These are phyloP conservation scores for Aethes cnicana DNA, from an alignment of 2,888 invertebrate genomes.

Conservation along the genomic window DNA sequence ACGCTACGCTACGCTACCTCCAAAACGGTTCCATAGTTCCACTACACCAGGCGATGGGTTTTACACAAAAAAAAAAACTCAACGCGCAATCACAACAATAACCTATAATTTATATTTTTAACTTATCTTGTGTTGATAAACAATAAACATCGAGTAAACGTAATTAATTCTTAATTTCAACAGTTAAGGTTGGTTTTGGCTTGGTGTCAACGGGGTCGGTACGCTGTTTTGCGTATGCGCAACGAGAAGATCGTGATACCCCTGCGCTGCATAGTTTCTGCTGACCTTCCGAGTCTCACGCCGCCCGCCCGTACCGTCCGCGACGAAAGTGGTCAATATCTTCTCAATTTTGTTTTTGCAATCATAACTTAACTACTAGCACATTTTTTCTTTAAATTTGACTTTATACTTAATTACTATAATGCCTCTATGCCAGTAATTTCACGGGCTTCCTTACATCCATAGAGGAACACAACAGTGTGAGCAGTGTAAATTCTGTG, in stretches of 20 bases:
- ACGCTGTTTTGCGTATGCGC: conserved; percentile 37
- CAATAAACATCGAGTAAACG: background rate
- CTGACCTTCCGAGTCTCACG: conserved; percentile 73
- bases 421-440: too few relatives aligned
- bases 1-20: too few relatives aligned
- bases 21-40: conserved; percentile 4
- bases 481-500: too few relatives aligned
- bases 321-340: conserved; percentile 35
- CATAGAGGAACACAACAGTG: too few relatives aligned
- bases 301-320: conserved; percentile 50
- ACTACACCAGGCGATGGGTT: conserved; percentile 25
- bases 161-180: background rate
- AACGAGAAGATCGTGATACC: conserved; percentile 55
- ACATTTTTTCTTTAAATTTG: too few relatives aligned
- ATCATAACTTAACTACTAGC: background rate
- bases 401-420: too few relatives aligned
- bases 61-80: conserved; percentile 23
- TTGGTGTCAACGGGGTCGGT: conserved; percentile 27
- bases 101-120: conserved; percentile 28
- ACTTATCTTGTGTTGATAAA: conserved; percentile 25
- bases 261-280: conserved; percentile 64
- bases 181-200: conserved; percentile 26
- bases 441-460: too few relatives aligned
- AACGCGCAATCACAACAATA: conserved; percentile 27
- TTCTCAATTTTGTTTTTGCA: background rate